Evolutionary conservation across 2,113 vertebrate genomes (phyloP).

Genomic region (Antechinus flavipes): DNA sequence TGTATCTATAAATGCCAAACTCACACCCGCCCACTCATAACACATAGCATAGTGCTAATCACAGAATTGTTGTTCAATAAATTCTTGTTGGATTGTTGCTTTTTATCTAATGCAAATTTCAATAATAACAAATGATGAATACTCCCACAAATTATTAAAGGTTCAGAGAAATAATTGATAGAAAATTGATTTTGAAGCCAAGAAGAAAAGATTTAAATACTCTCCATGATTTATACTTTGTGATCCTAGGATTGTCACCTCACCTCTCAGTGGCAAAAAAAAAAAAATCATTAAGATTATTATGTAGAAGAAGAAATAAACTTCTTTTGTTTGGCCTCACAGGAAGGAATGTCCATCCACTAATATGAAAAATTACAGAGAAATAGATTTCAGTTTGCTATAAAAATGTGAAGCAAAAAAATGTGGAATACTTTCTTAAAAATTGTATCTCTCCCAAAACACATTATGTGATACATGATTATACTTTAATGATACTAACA

Average conservation of each 20-base stretch:
- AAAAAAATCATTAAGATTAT: not conserved
- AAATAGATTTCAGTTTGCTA: not conserved
- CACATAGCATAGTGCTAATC: too few species aligned
- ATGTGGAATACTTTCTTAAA: not conserved
- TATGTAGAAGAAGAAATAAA: not conserved
- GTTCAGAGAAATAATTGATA: not conserved
- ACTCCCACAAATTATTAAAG: not conserved
- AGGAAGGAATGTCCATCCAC: not conserved
- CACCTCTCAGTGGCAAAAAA: too few species aligned
- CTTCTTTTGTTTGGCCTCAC: not conserved
- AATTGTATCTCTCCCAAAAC: not conserved
- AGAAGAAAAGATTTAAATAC: not conserved
- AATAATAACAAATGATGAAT: not conserved
- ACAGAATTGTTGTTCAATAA: not conserved
- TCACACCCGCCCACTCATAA: not conserved
- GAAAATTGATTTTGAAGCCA: not conserved
- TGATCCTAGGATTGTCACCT: too few species aligned
- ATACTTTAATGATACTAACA: not conserved
- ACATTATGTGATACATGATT: not conserved
- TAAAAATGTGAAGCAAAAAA: not conserved
- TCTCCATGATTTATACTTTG: too few species aligned
- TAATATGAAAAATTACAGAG: not conserved
- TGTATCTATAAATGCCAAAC: not conserved
- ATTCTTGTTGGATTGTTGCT: not conserved
- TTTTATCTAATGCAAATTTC: not conserved